A percentile compares a stretch with the other conserved stretches of the same genome.
phyloP scores from a whole-genome alignment of 2,113 vertebrate species.

The Apteryx owenii region DNA sequence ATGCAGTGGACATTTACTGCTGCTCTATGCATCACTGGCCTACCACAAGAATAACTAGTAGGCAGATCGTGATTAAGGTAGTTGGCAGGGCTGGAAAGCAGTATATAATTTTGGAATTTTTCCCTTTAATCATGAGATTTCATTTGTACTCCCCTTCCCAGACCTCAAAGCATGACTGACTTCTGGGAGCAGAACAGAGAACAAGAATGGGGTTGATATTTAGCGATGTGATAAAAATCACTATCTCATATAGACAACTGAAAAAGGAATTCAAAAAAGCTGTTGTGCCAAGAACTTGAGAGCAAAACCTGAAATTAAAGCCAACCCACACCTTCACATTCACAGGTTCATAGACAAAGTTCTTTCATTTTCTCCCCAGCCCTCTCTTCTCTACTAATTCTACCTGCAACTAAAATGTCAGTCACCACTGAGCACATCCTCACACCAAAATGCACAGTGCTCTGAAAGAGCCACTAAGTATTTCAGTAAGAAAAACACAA shows the following conservation, averaged over 20 bases:
- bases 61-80: neutral
- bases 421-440: neutral
- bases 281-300: slow-evolving; percentile 38
- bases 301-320: slow-evolving; percentile 46
- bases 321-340: slow-evolving; percentile 34
- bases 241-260: slow-evolving; percentile 4
- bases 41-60: neutral
- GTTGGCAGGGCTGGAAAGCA: neutral
- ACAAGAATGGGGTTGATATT: slow-evolving; percentile 34
- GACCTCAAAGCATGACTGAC: neutral
- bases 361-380: neutral
- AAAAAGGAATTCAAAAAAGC: slow-evolving; percentile 33
- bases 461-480: neutral
- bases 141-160: neutral
- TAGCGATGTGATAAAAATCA: slow-evolving; percentile 23
- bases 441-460: neutral
- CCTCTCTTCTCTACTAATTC: neutral
- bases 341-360: slow-evolving; percentile 35
- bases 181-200: slow-evolving; percentile 26
- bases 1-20: neutral
- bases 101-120: neutral
- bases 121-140: neutral
- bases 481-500: neutral
- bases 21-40: neutral
- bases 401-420: neutral